These are phyloP conservation scores for Tenualosa ilisha DNA, from an alignment of 2,797 vertebrate species.

Conservation along the genomic window DNA sequence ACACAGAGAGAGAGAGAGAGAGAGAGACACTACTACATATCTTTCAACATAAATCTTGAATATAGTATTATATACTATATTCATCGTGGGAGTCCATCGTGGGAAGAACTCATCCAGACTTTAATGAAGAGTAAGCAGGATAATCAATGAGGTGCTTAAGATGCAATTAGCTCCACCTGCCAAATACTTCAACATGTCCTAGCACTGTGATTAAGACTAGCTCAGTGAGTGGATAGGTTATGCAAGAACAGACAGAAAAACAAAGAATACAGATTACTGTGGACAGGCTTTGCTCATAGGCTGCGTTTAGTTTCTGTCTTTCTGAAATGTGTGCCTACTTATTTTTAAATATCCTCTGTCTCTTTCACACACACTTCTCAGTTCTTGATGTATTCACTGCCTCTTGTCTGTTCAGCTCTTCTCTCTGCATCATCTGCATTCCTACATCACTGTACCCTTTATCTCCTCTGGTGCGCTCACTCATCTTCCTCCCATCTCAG, in stretches of 20 bases:
- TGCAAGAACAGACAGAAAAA: too few relatives aligned
- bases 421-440: too few relatives aligned
- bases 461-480: not conserved
- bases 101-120: not conserved
- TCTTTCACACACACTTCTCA: too few relatives aligned
- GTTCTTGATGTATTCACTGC: too few relatives aligned
- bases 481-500: not conserved
- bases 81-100: not conserved
- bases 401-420: too few relatives aligned
- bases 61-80: not conserved
- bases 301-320: too few relatives aligned
- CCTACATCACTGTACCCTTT: not conserved
- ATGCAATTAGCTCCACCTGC: not conserved
- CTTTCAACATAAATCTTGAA: not conserved
- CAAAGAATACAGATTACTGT: too few relatives aligned
- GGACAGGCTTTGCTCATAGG: too few relatives aligned
- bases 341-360: too few relatives aligned
- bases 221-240: not conserved
- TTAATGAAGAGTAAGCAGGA: not conserved
- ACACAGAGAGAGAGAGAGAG: too few relatives aligned
- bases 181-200: not conserved
- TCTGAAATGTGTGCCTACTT: too few relatives aligned
- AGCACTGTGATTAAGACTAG: not conserved
- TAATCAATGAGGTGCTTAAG: conserved; percentile 11
- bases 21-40: not conserved